These are phyloP conservation scores for Atethmia centrago DNA, from an alignment of 2,888 invertebrate genomes.

Conservation along the genomic window DNA sequence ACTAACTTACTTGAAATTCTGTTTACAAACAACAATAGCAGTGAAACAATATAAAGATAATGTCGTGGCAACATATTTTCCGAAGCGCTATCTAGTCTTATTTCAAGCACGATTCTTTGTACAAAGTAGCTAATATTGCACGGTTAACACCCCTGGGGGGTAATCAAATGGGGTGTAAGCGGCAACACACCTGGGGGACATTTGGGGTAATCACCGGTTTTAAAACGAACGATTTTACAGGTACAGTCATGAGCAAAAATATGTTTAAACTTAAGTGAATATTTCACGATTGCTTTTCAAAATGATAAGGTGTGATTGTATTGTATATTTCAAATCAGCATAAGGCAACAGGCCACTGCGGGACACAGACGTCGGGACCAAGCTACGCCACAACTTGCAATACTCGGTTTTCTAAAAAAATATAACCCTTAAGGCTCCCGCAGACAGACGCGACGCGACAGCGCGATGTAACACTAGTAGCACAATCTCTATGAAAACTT, in stretches of 20 bases:
- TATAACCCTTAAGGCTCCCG: no score
- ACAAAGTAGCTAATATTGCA: slow-evolving; percentile 53
- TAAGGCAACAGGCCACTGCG: background rate
- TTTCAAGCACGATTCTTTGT: slow-evolving; percentile 55
- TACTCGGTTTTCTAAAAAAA: background rate
- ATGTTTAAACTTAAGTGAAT: background rate
- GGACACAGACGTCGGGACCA: background rate
- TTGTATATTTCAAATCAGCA: background rate
- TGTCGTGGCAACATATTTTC: slow-evolving; percentile 56
- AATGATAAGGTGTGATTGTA: background rate
- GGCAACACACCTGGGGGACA: slow-evolving; percentile 53
- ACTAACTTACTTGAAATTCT: slow-evolving; percentile 33
- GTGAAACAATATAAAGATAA: slow-evolving; percentile 47
- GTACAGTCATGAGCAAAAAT: background rate
- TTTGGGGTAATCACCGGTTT: slow-evolving; percentile 54
- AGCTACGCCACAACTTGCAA: background rate
- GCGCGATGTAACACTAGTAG: no score
- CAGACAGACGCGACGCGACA: no score
- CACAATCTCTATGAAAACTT: no score
- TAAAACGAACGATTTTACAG: slow-evolving; percentile 29
- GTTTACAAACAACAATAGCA: slow-evolving; percentile 51
- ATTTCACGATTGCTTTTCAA: background rate
- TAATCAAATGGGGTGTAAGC: slow-evolving; percentile 49
- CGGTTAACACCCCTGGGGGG: slow-evolving; percentile 28
- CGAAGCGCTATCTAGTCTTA: slow-evolving; percentile 53